Percentiles rank a stretch among this genome's conserved stretches.
These are phyloP conservation scores for Glaucidium brasilianum DNA, from an alignment of 2,113 vertebrate species.

Conservation along the genomic window DNA sequence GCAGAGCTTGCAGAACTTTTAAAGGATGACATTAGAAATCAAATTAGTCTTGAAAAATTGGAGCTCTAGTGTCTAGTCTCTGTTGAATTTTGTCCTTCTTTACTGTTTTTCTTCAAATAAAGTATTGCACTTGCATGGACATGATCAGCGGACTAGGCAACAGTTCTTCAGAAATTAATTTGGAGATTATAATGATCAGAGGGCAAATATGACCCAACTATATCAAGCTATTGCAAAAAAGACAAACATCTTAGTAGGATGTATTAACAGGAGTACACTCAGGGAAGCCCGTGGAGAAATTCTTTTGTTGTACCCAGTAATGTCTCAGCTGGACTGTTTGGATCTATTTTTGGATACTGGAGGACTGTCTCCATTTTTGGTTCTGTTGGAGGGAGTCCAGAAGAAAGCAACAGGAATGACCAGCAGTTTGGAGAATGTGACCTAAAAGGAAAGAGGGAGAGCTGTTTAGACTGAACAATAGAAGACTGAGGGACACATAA, in stretches of 20 bases:
- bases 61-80: neutral
- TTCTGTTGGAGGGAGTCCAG: slow-evolving; percentile 20
- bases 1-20: neutral
- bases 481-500: neutral
- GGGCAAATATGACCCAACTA: neutral
- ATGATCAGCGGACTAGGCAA: neutral
- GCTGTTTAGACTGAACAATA: slow-evolving; percentile 41
- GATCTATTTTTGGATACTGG: slow-evolving; percentile 41
- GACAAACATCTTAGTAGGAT: slow-evolving; percentile 3
- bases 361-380: neutral
- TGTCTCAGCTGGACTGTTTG: neutral
- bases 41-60: neutral
- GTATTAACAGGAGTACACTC: slow-evolving; percentile 25
- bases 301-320: neutral
- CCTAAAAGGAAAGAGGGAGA: neutral
- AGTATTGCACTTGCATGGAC: neutral
- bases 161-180: neutral
- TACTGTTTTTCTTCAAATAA: neutral
- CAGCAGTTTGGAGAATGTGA: slow-evolving; percentile 29
- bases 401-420: slow-evolving; percentile 18
- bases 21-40: neutral
- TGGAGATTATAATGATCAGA: neutral
- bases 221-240: neutral
- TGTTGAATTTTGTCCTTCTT: neutral
- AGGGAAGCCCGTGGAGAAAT: slow-evolving; percentile 26